Base-by-base conservation (phyloP, 2,888 invertebrate genomes). In the Rhagium mordax region DNA sequence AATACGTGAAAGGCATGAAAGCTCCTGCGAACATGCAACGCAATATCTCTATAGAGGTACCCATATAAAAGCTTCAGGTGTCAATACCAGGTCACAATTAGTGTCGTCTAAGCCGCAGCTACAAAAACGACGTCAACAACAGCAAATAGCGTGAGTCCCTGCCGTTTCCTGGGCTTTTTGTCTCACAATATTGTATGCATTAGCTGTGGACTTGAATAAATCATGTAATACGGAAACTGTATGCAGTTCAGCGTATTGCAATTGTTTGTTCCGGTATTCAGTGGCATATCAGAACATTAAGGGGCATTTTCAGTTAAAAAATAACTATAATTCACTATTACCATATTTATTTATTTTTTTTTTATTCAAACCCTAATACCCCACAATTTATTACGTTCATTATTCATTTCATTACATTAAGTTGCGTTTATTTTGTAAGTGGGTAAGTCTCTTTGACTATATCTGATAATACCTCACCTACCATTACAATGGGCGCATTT, bases 161-260 rank as follows among this genome's bases (percentile, higher is more conserved):
- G 16, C 29, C 53, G 33, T 53, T 65, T 65, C 65, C 65, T 53
- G 53, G 16, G 33, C 53, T 65, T 65, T 65, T 65, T 53, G 65
- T 65, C 65, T 29, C 53, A 55, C 51, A 33, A 29, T 51, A 65
- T 65, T 55, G 53, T 51, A 29, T 65, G 65, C 65, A 65, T 65
- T 53, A 65, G 29, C 65, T 20, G 18, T 27, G 65, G 53, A 53
- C 65, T 27, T 53, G 51, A 53, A 65, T 65, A 65, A 65, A 65
- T 65, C 65, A 65, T 65, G 41, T 13, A 16, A 41, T 33, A 55
- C 53, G 65, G 53, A 51, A 65, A 21, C 20, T 49, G 10, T 29
- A 29, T 64, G 64, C 51, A 64, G 15, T 51, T 49, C 29, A 51
- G 24, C n/a, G 20, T 27, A 33, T 33, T 24, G 20, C 65, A 29